phyloP scores from a whole-genome alignment of 2,888 invertebrate species.

The Stegana nigrithorax region DNA sequence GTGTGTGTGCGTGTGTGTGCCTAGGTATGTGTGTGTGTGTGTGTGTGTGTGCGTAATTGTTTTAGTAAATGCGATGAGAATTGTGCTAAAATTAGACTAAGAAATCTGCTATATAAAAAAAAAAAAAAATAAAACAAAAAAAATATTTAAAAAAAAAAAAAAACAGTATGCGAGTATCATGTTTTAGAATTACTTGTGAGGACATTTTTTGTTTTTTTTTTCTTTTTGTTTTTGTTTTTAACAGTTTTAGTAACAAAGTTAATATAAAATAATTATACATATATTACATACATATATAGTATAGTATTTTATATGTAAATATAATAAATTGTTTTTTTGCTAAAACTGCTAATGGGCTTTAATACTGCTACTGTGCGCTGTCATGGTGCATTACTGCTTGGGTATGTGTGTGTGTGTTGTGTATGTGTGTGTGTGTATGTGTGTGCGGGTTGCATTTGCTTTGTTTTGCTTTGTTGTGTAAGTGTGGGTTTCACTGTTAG shows the following conservation, averaged over 20 bases:
- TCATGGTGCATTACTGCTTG: no score
- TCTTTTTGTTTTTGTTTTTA: no score
- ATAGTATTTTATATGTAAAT: no score
- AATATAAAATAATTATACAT: no score
- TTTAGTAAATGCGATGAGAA: not conserved
- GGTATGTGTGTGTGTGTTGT: no score
- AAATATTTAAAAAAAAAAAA: no score
- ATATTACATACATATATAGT: no score
- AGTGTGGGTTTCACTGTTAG: not conserved
- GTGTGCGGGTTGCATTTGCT: no score
- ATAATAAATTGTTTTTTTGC: not conserved
- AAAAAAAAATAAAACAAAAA: no score
- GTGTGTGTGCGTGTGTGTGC: not conserved
- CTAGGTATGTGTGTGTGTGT: not conserved
- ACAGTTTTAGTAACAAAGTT: no score
- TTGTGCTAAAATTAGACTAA: slow-evolving; percentile 10
- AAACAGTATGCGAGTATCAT: slow-evolving; percentile 4
- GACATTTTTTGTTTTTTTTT: not conserved
- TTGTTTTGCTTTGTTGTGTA: not conserved
- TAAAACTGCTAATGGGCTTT: not conserved
- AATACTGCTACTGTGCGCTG: slow-evolving; percentile 13
- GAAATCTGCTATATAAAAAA: not conserved
- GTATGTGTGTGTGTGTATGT: no score
- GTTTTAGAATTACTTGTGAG: not conserved
- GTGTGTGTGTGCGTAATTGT: no score